Conservation (phyloP, 2,888 invertebrate genomes). For the Meteorus colon region DNA sequence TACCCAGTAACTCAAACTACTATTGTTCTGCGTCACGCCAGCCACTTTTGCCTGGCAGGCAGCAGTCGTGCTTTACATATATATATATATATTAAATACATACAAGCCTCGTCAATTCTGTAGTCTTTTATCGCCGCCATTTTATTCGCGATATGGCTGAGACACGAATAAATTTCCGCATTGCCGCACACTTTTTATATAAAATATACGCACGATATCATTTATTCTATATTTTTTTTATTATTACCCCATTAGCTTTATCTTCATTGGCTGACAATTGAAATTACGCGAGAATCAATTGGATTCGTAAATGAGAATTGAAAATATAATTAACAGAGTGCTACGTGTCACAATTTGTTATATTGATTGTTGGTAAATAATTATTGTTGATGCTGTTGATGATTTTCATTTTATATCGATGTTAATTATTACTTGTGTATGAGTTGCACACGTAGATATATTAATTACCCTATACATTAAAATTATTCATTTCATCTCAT, state of each 20-base stretch:
- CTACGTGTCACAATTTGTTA: not conserved
- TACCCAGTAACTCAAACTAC: constrained; percentile 53
- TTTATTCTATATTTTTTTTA: not conserved
- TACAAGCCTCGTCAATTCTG: constrained; percentile 8
- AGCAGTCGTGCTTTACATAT: constrained; percentile 7
- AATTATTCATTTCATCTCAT: not conserved
- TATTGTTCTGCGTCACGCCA: constrained; percentile 60
- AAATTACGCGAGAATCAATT: no score
- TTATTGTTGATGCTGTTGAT: not conserved
- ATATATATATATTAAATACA: constrained; percentile 23
- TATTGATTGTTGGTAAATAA: not conserved
- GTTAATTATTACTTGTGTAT: not conserved
- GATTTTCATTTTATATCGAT: not conserved
- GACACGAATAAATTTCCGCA: constrained; percentile 33
- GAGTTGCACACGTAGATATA: not conserved
- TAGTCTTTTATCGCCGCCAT: constrained; percentile 31
- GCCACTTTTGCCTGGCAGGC: constrained; percentile 49
- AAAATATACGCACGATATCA: constrained; percentile 2
- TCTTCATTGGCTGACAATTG: not conserved
- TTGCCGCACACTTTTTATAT: constrained; percentile 6
- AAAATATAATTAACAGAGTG: not conserved
- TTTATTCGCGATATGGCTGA: constrained; percentile 29
- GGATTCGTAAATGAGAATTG: no score
- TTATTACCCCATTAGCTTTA: not conserved
- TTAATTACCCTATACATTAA: not conserved